These are phyloP conservation scores for Homarus gammarus DNA, from an alignment of 2,888 invertebrate species.

Conservation along the genomic window DNA sequence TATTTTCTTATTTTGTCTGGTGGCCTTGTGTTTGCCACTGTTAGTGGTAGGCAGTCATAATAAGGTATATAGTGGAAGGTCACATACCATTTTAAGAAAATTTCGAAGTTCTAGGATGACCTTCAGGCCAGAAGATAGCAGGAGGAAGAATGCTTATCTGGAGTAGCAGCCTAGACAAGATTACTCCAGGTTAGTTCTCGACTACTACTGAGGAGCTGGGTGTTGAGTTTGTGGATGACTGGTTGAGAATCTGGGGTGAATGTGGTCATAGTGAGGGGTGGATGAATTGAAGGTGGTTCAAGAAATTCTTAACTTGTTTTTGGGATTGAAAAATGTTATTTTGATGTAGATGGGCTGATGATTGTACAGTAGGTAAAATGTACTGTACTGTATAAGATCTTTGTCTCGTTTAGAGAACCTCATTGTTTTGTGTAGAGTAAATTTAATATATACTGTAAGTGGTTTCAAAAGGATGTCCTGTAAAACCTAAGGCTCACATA, in stretches of 20 bases:
- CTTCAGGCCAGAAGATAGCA: not conserved
- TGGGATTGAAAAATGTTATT: too few species aligned
- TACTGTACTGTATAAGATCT: too few species aligned
- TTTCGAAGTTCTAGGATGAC: constrained; percentile 1
- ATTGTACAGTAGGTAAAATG: too few species aligned
- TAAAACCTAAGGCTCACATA: too few species aligned
- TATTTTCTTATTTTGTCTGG: not conserved
- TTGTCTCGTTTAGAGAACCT: too few species aligned
- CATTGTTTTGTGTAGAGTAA: too few species aligned
- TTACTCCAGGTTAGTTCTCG: not conserved
- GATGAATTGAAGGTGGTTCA: not conserved
- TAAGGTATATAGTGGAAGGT: not conserved
- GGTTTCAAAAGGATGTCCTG: too few species aligned
- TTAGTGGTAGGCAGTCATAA: not conserved
- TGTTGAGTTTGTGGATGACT: not conserved
- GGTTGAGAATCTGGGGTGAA: not conserved
- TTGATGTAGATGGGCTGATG: too few species aligned
- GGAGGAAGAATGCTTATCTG: not conserved
- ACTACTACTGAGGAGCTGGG: not conserved
- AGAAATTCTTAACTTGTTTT: not conserved
- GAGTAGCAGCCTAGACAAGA: not conserved
- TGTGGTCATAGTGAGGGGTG: not conserved
- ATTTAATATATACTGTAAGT: too few species aligned
- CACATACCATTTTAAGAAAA: constrained; percentile 1
- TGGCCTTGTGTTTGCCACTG: not conserved